These are phyloP conservation scores for Argya squamiceps DNA, from an alignment of 2,797 vertebrate genomes.

Conservation along the genomic window DNA sequence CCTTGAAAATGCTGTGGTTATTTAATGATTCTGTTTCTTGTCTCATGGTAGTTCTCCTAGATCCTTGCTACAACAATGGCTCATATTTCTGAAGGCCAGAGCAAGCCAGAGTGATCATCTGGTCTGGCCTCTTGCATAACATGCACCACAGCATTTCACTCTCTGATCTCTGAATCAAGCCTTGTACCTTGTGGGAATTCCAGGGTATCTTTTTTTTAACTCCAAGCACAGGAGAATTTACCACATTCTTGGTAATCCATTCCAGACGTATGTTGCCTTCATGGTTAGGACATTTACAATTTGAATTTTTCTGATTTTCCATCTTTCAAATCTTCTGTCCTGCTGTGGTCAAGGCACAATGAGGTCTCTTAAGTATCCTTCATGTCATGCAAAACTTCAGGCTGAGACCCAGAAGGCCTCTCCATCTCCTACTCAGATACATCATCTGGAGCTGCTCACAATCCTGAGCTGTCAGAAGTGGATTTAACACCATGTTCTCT, in stretches of 20 bases:
- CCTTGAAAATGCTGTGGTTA: not conserved
- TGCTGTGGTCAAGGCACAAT: not conserved
- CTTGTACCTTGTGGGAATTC: not conserved
- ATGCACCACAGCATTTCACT: not conserved
- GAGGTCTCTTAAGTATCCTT: not conserved
- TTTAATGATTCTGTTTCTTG: conserved; percentile 38
- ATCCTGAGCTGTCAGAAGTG: not conserved
- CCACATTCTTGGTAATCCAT: conserved; percentile 12
- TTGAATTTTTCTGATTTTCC: not conserved
- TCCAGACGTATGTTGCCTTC: not conserved
- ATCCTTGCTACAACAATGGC: conserved; percentile 5
- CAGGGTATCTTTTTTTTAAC: not conserved
- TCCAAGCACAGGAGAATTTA: not conserved
- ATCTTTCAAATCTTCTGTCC: not conserved
- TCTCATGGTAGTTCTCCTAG: conserved; percentile 16
- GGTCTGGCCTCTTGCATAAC: conserved; percentile 23
- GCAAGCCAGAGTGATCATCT: conserved; percentile 32
- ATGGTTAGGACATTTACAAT: not conserved
- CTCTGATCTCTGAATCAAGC: conserved; percentile 3
- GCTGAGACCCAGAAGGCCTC: not conserved
- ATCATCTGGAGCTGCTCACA: not conserved
- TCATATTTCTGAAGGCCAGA: conserved; percentile 27
- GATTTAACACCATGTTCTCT: not conserved
- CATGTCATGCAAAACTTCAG: not conserved
- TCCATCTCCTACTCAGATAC: not conserved